A percentile compares a stretch with the other conserved stretches of the same genome.
These are phyloP conservation scores for Hiodon alosoides DNA, from an alignment of 2,113 vertebrate genomes.

Conservation along the genomic window DNA sequence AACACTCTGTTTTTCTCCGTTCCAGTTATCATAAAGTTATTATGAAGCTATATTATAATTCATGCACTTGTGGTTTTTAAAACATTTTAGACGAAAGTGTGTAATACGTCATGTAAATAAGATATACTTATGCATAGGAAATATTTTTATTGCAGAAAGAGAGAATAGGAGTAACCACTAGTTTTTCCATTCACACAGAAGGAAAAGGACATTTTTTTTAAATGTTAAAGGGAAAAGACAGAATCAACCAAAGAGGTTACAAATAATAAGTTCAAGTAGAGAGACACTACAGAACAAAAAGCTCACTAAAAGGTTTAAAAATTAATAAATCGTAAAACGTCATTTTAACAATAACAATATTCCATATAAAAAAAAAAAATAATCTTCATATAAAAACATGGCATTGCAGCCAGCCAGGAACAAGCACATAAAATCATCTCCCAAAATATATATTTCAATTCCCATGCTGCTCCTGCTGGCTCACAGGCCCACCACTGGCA, in stretches of 20 bases:
- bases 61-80: not conserved
- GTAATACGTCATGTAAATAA: not conserved
- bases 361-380: conserved; percentile 23
- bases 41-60: not conserved
- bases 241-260: conserved; percentile 21
- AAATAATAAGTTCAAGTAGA: conserved; percentile 14
- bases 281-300: conserved; percentile 20
- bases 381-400: conserved; percentile 25
- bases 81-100: not conserved
- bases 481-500: conserved; percentile 17
- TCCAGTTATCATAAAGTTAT: not conserved
- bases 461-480: conserved; percentile 26
- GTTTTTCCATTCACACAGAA: conserved; percentile 20
- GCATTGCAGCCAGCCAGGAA: conserved; percentile 23
- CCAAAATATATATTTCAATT: conserved; percentile 35
- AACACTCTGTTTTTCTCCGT: not conserved
- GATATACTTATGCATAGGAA: conserved; percentile 14
- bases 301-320: conserved; percentile 17
- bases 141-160: conserved; percentile 24
- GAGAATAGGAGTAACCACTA: conserved; percentile 4
- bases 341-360: conserved; percentile 25
- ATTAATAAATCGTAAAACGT: conserved; percentile 21
- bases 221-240: conserved; percentile 22
- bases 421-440: conserved; percentile 33
- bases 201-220: conserved; percentile 11